These are phyloP conservation scores for Lordiphosa fenestrarum DNA, from an alignment of 2,888 invertebrate species.

Conservation along the genomic window DNA sequence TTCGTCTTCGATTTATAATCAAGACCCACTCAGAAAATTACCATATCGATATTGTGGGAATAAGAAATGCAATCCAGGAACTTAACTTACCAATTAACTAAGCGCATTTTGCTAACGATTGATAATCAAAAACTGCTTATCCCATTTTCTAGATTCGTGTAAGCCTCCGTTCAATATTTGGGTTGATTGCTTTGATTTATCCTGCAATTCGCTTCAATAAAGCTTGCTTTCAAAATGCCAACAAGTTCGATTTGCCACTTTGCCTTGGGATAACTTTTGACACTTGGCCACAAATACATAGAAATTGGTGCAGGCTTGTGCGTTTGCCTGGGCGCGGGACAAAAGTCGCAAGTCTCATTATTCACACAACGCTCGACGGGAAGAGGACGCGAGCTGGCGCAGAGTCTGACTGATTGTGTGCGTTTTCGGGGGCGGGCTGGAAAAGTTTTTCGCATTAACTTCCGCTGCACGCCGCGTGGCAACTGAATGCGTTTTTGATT, in stretches of 20 bases:
- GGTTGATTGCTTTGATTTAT: constrained; percentile 3
- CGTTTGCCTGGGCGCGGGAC: constrained; percentile 48
- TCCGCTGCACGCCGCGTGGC: constrained; percentile 71
- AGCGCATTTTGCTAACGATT: no score
- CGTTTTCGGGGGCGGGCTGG: constrained; percentile 27
- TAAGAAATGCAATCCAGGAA: no score
- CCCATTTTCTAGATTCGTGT: no score
- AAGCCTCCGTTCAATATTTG: no score
- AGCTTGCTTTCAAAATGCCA: constrained; percentile 45
- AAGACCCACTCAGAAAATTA: no score
- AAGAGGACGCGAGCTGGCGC: not conserved
- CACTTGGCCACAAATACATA: constrained; percentile 58
- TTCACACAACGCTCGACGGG: constrained; percentile 47
- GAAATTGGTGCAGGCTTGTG: constrained; percentile 65
- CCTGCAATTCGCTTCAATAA: constrained; percentile 53
- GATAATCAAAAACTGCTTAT: no score
- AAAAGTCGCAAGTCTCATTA: constrained; percentile 69
- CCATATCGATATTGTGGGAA: no score
- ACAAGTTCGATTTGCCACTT: constrained; percentile 16
- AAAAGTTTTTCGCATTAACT: constrained; percentile 74
- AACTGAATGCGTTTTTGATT: constrained; percentile 77
- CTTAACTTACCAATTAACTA: no score
- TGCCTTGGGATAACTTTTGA: constrained; percentile 52
- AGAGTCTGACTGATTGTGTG: constrained; percentile 65
- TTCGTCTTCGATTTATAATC: no score